These are phyloP conservation scores for Mayetiola destructor DNA, from an alignment of 2,888 invertebrate genomes.

Conservation along the genomic window DNA sequence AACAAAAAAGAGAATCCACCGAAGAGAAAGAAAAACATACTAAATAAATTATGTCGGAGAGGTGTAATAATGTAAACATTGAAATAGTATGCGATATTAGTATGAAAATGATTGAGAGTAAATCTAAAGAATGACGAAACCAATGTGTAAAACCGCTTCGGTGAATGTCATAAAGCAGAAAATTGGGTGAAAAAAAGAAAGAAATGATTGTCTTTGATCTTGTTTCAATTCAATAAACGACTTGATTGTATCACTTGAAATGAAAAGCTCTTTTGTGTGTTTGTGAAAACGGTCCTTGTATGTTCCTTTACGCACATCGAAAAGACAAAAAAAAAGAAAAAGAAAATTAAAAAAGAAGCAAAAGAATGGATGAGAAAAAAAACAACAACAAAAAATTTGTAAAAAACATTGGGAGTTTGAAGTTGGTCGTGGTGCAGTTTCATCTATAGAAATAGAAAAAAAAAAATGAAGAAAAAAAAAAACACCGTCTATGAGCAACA, in stretches of 20 bases:
- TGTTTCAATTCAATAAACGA: constrained; percentile 13
- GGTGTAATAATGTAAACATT: constrained; percentile 11
- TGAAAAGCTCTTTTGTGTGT: constrained; percentile 13
- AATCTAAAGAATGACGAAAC: neutral
- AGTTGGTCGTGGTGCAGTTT: too few species aligned
- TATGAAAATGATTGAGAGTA: neutral
- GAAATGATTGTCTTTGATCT: constrained; percentile 7
- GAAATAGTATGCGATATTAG: neutral
- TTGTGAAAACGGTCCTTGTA: constrained; percentile 8
- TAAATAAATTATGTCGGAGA: constrained; percentile 11
- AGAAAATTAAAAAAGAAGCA: neutral
- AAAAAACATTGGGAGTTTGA: too few species aligned
- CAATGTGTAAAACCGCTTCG: neutral
- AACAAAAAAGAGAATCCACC: neutral
- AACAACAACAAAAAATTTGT: neutral
- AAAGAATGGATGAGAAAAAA: neutral
- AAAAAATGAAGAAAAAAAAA: neutral
- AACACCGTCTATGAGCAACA: neutral
- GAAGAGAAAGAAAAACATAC: neutral
- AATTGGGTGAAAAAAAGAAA: constrained; percentile 3
- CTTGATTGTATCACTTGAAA: constrained; percentile 13
- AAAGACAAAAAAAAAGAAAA: neutral
- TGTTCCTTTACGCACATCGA: neutral
- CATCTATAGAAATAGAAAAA: too few species aligned
- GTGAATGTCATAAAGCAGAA: neutral